Base-by-base conservation (phyloP, 2,888 invertebrate genomes). In the Acleris literana region DNA sequence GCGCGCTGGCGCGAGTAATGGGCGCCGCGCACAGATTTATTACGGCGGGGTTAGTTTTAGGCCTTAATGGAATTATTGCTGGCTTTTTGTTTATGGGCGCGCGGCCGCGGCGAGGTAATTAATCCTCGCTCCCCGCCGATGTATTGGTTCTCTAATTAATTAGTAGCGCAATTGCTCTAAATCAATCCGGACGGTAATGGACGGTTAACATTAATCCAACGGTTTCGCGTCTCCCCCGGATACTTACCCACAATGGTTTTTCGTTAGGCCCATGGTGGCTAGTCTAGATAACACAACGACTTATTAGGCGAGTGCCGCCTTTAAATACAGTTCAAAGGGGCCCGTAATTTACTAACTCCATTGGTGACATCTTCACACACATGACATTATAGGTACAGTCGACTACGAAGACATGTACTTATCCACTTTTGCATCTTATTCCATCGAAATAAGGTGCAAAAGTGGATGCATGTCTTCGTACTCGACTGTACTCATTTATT, bases 41-140 rank as follows among this genome's bases (percentile, higher is more conserved):
- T 66, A 57, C 62, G 57, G 79, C 78, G 79, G 84, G 83, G 83
- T 80, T 81, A 80, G 81, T 77, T 80, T 74, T 76, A 79, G 79
- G 80, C 79, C 79, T 83, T 88, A 87, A 88, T 87, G 88, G 88
- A 84, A 86, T 86, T 85, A 86, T 81, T 77, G 79, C 78, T 79
- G 76, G 76, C 75, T 78, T 79, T 76, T 83, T 82, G 84, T 85
- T 84, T 84, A 84, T 82, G 77, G 77, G 65, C 74, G 69, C 74
- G 74, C 74, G 71, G 72, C 58, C 43, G 53, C 68, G 46, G 48
- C 52, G 56, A 46, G 61, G 69, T 68, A 69, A 72, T 70, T 71
- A 71, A 71, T 72, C 73, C 72, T 74, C 71, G 74, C 69, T 73
- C 75, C 73, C 75, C 74, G 67, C 68, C 65, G 64, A 61, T 68